Base-by-base conservation (phyloP, 2,888 invertebrate species). In the Tenthredo scrophulariae region DNA sequence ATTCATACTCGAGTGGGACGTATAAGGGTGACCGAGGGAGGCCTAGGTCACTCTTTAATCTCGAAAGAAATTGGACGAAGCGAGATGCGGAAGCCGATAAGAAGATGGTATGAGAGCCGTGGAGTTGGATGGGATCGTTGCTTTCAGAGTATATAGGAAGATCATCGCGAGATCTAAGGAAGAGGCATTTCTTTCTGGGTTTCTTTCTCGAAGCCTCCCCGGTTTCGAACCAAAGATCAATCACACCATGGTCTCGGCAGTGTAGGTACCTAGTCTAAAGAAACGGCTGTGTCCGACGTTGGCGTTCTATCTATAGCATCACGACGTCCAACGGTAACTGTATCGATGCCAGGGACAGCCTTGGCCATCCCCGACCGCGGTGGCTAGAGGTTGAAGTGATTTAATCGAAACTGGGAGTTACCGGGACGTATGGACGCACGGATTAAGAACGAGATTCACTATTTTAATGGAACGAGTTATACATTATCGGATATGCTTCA, bases 311-410 rank as follows among this genome's bases (percentile, higher is more conserved):
- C 58, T 79, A 79, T 79, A 79, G 79, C 79, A 79, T 40, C 79
- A 13, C 79, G 37, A 37, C 79, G 79, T 62, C 50, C 58, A 62
- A 79, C 62, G 79, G 58, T 79, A 62, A 62, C 79, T 33, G 79
- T 79, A 79, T 79, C 79, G 79, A 79, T 62, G 79, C 79, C 79
- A 79, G 79, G 79, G 79, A 79, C 79, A 79, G 79, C 79, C 79
- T 79, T 79, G 79, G 79, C 79, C 79, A 79, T 79, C 54, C 79
- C 26, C 13, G 33, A 67, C 29, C 67, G 15, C 67, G 15, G 67
- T 26, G 67, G 13, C 67, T 67, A 67, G 67, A 67, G 29, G 67
- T 67, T 67, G 67, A 67, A 33, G 33, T 67, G 67, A 67, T 67
- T 67, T 33, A 18, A 67, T 67, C 67, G 67, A 33, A 33, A 33